phyloP scores from a whole-genome alignment of 2,113 vertebrate genomes.

The Rhizomys pruinosus region DNA sequence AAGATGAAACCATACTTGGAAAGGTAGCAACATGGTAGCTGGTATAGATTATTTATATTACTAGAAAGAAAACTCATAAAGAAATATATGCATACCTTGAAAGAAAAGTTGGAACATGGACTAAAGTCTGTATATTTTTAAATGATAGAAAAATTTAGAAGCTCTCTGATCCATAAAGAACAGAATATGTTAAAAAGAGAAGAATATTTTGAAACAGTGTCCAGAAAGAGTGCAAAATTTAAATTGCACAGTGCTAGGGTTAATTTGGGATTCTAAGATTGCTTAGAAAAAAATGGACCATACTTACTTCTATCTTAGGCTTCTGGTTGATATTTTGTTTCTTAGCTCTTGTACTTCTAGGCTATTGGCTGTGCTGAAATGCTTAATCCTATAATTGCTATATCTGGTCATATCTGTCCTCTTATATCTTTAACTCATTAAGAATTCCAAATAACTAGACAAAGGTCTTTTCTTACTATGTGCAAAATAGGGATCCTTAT shows the following conservation, averaged over 20 bases:
- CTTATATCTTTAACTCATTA: not conserved
- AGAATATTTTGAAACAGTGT: not conserved
- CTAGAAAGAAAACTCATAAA: not conserved
- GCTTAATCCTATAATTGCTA: not conserved
- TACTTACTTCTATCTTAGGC: not conserved
- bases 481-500: no score
- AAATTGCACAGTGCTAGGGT: not conserved
- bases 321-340: not conserved
- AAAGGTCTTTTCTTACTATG: no score
- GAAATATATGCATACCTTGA: not conserved
- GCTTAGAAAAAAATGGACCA: not conserved
- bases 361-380: not conserved
- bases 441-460: not conserved
- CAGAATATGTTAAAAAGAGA: slow-evolving; percentile 41
- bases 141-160: not conserved
- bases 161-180: slow-evolving; percentile 15
- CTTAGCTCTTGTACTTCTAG: not conserved
- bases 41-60: not conserved
- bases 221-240: not conserved
- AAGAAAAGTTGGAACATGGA: not conserved
- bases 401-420: not conserved
- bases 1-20: not conserved
- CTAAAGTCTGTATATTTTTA: slow-evolving; percentile 30
- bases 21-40: not conserved
- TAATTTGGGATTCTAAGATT: not conserved